Percentiles rank a stretch among this genome's conserved stretches.
phyloP scores from a whole-genome alignment of 2,888 invertebrate species.

The Hydrotaea diabolus region DNA sequence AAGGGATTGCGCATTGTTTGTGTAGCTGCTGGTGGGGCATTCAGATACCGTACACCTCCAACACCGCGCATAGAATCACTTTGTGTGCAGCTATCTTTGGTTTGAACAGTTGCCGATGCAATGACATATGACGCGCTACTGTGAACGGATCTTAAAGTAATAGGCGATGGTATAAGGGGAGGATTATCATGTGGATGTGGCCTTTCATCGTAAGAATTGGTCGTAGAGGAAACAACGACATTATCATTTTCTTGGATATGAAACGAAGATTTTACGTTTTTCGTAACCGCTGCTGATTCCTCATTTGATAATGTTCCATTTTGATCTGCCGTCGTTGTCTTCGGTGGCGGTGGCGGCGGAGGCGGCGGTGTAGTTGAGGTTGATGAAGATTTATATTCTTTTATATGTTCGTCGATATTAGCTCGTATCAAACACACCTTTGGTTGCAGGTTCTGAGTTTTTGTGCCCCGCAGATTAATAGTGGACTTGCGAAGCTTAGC shows the following conservation, averaged over 20 bases:
- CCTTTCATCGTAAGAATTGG: conserved; percentile 68
- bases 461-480: neutral
- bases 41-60: conserved; percentile 70
- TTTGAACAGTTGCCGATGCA: conserved; percentile 44
- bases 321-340: neutral
- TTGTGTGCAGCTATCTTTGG: conserved; percentile 68
- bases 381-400: neutral
- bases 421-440: neutral
- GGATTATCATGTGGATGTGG: conserved; percentile 30
- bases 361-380: neutral
- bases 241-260: conserved; percentile 60
- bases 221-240: conserved; percentile 68
- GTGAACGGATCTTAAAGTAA: conserved; percentile 28
- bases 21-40: conserved; percentile 63
- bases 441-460: conserved; percentile 24
- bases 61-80: neutral
- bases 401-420: neutral
- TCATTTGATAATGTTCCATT: neutral
- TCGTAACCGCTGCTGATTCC: neutral
- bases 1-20: conserved; percentile 76
- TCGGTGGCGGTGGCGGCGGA: neutral
- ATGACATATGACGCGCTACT: conserved; percentile 36
- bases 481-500: neutral
- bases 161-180: conserved; percentile 30
- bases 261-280: neutral